phyloP scores from a whole-genome alignment of 1,140 invertebrate species.

The Hycleus phaleratus region DNA sequence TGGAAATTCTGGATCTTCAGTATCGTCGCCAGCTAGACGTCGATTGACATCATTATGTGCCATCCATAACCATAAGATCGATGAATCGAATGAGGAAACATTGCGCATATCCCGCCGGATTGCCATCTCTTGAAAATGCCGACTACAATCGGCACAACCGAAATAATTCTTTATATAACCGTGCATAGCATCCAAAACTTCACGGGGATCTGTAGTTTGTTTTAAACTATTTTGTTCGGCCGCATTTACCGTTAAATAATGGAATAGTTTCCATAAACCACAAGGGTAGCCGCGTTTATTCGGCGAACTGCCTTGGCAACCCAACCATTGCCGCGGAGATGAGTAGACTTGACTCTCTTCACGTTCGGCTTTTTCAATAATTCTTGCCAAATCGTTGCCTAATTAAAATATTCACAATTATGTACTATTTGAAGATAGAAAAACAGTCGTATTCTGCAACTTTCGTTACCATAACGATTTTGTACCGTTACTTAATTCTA shows the following conservation, averaged over 20 bases:
- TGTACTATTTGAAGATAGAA: too few species aligned
- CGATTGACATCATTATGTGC: conserved; percentile 92
- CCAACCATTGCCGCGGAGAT: conserved; percentile 61
- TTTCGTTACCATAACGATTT: too few species aligned
- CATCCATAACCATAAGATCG: conserved; percentile 89
- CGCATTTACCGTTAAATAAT: conserved; percentile 81
- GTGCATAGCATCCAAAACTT: conserved; percentile 74
- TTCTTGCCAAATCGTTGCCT: conserved; percentile 43
- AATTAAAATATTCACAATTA: too few species aligned
- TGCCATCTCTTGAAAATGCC: conserved; percentile 83
- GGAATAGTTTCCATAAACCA: conserved; percentile 91
- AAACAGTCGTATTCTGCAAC: too few species aligned
- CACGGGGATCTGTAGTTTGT: conserved; percentile 46
- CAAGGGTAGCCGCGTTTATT: conserved; percentile 86
- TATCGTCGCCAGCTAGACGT: conserved; percentile 72
- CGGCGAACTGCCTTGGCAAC: conserved; percentile 71
- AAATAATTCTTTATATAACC: conserved; percentile 91
- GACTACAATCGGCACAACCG: conserved; percentile 82
- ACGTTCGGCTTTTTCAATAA: conserved; percentile 47
- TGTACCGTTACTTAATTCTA: too few species aligned
- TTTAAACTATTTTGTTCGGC: conserved; percentile 43
- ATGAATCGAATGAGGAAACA: conserved; percentile 61
- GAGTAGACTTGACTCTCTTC: conserved; percentile 49
- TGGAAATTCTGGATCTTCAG: conserved; percentile 83
- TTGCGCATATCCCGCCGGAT: conserved; percentile 55